phyloP scores from a whole-genome alignment of 2,113 vertebrate genomes.

The Crotalus viridis region DNA sequence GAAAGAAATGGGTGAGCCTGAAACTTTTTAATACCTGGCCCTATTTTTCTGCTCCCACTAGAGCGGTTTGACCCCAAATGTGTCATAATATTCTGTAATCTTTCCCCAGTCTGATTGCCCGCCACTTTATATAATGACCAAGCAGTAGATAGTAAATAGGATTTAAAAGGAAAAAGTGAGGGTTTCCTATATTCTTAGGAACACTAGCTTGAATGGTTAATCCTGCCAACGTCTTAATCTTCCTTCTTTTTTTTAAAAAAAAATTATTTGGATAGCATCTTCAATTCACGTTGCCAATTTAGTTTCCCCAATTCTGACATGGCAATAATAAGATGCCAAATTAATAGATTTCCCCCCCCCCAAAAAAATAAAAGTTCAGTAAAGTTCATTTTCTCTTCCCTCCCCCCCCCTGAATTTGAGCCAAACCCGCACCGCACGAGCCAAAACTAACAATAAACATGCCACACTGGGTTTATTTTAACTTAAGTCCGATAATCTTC shows the following conservation, averaged over 20 bases:
- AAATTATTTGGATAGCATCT: too few relatives aligned
- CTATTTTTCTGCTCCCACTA: not conserved
- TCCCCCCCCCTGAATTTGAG: conserved; percentile 7
- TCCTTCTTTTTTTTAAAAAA: too few relatives aligned
- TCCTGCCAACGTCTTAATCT: too few relatives aligned
- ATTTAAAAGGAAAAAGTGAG: not conserved
- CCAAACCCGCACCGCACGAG: conserved; percentile 10
- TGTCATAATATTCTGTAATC: not conserved
- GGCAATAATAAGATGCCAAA: conserved; percentile 42
- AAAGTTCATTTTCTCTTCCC: conserved; percentile 33
- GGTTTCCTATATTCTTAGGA: too few relatives aligned
- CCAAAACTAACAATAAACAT: conserved; percentile 62
- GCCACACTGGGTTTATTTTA: conserved; percentile 45
- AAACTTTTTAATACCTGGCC: not conserved
- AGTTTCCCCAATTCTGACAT: conserved; percentile 8
- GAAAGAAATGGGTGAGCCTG: not conserved
- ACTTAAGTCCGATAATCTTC: conserved; percentile 51
- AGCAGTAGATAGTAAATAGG: not conserved
- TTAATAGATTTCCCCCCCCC: conserved; percentile 32
- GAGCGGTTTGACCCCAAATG: not conserved
- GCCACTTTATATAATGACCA: not conserved
- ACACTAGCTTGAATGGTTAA: too few relatives aligned
- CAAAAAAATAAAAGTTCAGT: not conserved
- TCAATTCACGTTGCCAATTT: too few relatives aligned
- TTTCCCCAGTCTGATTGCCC: not conserved